phyloP scores from a whole-genome alignment of 2,113 vertebrate genomes.

The Psittacara wagleri region DNA sequence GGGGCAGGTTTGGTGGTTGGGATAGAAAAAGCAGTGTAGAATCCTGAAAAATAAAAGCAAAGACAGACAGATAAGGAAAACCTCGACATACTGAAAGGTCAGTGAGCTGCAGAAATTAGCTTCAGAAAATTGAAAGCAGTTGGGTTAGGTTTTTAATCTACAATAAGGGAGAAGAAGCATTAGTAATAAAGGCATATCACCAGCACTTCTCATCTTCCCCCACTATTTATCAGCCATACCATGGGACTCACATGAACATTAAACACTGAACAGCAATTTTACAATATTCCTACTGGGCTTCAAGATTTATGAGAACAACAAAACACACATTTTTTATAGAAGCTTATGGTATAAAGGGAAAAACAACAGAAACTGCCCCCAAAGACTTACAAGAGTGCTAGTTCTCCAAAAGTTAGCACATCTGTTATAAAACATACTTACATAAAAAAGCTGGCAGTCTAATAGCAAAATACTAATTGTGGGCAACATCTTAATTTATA shows the following conservation, averaged over 20 bases:
- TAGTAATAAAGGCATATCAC: constrained; percentile 30
- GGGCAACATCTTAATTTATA: constrained; percentile 35
- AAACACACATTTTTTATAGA: constrained; percentile 34
- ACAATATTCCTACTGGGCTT: constrained; percentile 49
- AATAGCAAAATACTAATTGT: neutral
- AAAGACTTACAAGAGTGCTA: constrained; percentile 17
- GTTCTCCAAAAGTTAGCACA: constrained; percentile 31
- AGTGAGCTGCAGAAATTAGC: constrained; percentile 11
- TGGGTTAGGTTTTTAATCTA: constrained; percentile 33
- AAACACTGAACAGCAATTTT: constrained; percentile 69
- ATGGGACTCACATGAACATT: constrained; percentile 54
- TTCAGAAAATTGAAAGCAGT: constrained; percentile 37
- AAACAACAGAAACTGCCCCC: constrained; percentile 46
- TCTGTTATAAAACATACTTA: neutral
- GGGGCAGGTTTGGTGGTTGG: constrained; percentile 64
- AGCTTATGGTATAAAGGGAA: constrained; percentile 21
- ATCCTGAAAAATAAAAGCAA: constrained; percentile 77
- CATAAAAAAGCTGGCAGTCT: neutral
- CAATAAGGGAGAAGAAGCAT: constrained; percentile 5
- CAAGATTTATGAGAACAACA: constrained; percentile 60
- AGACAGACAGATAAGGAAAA: constrained; percentile 63
- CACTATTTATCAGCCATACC: constrained; percentile 40
- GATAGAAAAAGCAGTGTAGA: constrained; percentile 71
- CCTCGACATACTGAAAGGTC: constrained; percentile 1
- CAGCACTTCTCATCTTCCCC: constrained; percentile 12